These are phyloP conservation scores for Uria lomvia DNA, from an alignment of 2,113 vertebrate species.

Conservation along the genomic window DNA sequence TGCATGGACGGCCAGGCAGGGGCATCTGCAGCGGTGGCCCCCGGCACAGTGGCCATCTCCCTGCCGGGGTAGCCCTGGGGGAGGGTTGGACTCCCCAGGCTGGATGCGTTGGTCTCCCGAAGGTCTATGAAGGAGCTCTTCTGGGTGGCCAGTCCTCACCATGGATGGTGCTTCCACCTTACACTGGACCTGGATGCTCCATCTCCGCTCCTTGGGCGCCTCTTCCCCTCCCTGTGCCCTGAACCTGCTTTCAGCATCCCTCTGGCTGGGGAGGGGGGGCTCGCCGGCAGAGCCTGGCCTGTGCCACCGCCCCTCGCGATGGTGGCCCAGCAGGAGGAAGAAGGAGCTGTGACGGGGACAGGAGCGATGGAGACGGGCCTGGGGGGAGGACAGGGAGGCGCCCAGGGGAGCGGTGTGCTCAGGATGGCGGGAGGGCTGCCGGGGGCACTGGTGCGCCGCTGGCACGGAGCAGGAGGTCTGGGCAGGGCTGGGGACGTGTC, in stretches of 20 bases:
- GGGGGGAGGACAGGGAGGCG: not conserved
- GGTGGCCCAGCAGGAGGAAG: not conserved
- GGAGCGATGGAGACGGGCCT: not conserved
- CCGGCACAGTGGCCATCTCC: not conserved
- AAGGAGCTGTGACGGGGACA: not conserved
- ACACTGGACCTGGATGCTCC: not conserved
- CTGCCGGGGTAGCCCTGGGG: not conserved
- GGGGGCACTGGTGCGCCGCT: not conserved
- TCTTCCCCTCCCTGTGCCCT: not conserved
- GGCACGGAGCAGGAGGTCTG: constrained; percentile 8
- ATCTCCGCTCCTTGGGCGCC: not conserved
- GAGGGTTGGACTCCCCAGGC: accelerated
- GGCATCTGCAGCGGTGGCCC: not conserved
- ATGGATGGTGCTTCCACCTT: not conserved
- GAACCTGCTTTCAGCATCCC: not conserved
- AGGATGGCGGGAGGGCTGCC: not conserved
- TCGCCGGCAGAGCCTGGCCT: not conserved
- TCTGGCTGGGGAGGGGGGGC: not conserved
- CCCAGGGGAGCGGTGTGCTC: not conserved
- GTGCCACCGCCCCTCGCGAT: not conserved
- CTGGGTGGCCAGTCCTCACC: not conserved
- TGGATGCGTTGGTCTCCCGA: not conserved
- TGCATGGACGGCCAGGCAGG: not conserved
- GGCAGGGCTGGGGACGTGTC: not conserved
- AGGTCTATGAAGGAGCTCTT: not conserved